Percentiles rank a stretch among this genome's conserved stretches.
These are phyloP conservation scores for Actinia equina DNA, from an alignment of 64 coral and sea anemone genomes.

Conservation along the genomic window DNA sequence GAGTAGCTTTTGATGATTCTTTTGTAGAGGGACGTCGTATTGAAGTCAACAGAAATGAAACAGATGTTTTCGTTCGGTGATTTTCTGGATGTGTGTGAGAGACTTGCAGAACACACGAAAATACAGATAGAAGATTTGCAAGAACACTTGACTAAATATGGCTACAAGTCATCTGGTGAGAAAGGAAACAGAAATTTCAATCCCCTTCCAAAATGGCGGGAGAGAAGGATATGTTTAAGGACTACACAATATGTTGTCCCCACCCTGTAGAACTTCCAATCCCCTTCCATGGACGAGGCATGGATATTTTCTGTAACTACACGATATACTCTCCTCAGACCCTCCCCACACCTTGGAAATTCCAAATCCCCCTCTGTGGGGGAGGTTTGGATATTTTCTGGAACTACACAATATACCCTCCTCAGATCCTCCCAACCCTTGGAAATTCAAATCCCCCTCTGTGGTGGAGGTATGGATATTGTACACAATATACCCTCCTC, in stretches of 20 bases:
- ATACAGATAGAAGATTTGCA: constrained; percentile 59
- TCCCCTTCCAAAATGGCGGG: background rate
- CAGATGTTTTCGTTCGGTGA: constrained; percentile 40
- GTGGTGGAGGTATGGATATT: background rate
- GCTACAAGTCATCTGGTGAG: constrained; percentile 19
- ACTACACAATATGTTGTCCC: no score
- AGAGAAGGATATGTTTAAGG: background rate
- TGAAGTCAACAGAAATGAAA: constrained; percentile 34
- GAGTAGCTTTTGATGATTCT: background rate
- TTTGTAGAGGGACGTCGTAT: constrained; percentile 35
- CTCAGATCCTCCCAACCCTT: no score
- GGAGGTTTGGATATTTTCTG: no score
- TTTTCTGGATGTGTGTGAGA: constrained; percentile 38
- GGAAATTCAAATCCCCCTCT: background rate
- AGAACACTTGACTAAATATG: constrained; percentile 70
- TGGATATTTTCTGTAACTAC: no score
- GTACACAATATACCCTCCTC: background rate
- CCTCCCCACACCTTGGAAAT: no score
- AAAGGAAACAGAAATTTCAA: background rate
- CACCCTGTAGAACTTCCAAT: background rate
- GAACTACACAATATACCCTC: no score
- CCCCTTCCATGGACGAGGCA: background rate
- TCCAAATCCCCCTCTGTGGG: no score
- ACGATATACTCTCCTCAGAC: no score
- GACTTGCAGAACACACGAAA: constrained; percentile 52